Conservation (phyloP, 2,113 vertebrate genomes). For the Nothoprocta pentlandii region DNA sequence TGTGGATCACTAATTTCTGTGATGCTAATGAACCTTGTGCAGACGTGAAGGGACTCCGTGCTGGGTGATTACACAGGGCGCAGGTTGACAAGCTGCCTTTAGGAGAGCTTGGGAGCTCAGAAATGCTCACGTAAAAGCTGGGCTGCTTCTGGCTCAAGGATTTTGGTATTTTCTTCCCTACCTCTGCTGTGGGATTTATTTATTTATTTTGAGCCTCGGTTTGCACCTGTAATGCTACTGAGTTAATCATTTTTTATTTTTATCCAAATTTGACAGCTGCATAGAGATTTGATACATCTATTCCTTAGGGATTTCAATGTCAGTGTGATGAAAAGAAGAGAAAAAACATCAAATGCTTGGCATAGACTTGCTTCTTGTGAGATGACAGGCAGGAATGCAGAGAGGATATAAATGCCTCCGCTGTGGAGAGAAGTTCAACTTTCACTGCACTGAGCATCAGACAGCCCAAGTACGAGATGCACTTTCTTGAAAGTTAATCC, state of each 20-base stretch:
- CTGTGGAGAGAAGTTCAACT: background rate
- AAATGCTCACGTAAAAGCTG: background rate
- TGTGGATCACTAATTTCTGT: conserved; percentile 73
- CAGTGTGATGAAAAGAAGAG: background rate
- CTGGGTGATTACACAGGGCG: conserved; percentile 33
- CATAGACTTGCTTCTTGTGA: background rate
- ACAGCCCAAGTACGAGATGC: background rate
- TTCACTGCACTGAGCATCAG: background rate
- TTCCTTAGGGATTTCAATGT: conserved; percentile 28
- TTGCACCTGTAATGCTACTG: background rate
- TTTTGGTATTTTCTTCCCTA: background rate
- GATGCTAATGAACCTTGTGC: conserved; percentile 49
- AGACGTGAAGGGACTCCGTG: conserved; percentile 60
- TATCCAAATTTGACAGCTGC: conserved; percentile 41
- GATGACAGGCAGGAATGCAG: background rate
- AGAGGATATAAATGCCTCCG: background rate
- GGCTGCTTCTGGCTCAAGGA: background rate
- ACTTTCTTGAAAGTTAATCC: background rate
- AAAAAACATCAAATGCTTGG: background rate
- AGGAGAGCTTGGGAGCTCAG: conserved; percentile 3
- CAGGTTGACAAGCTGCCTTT: conserved; percentile 24
- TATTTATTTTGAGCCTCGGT: background rate
- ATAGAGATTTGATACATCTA: conserved; percentile 28
- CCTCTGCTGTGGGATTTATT: fast-evolving
- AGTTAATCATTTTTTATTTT: conserved; percentile 15